Conservation (phyloP, 2,797 vertebrate species). For the Phrynocephalus guinanensis region DNA sequence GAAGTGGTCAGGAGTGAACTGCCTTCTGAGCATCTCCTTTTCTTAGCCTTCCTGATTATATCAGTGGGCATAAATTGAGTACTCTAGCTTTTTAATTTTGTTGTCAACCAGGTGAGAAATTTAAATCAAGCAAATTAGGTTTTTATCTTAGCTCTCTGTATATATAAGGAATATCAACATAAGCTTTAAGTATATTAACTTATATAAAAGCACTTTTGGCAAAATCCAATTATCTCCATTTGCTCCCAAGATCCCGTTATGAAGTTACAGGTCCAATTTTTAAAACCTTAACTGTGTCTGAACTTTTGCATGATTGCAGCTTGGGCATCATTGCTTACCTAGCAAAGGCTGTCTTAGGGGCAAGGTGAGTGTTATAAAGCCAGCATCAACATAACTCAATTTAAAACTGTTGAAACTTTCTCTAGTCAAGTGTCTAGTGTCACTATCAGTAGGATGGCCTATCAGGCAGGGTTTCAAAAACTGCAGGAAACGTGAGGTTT, state of each 20-base stretch:
- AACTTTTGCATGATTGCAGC: neutral
- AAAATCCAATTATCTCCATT: neutral
- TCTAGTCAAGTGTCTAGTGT: neutral
- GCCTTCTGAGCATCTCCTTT: neutral
- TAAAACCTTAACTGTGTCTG: neutral
- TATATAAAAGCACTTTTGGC: neutral
- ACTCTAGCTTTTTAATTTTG: neutral
- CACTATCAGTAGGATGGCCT: neutral
- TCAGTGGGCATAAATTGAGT: neutral
- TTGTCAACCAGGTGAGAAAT: neutral
- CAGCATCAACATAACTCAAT: neutral
- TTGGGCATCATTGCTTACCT: neutral
- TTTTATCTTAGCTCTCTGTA: neutral
- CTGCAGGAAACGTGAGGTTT: neutral
- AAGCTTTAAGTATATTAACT: neutral
- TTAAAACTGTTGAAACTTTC: neutral
- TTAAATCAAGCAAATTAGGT: neutral
- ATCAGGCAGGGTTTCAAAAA: neutral
- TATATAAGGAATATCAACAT: neutral
- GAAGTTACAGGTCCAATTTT: neutral
- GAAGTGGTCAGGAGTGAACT: constrained; percentile 26
- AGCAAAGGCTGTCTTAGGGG: neutral
- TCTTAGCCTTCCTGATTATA: neutral
- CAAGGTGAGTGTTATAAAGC: neutral
- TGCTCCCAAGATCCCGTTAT: neutral